phyloP scores from a whole-genome alignment of 2,888 invertebrate genomes.

The Pachliopta kotzebuea region DNA sequence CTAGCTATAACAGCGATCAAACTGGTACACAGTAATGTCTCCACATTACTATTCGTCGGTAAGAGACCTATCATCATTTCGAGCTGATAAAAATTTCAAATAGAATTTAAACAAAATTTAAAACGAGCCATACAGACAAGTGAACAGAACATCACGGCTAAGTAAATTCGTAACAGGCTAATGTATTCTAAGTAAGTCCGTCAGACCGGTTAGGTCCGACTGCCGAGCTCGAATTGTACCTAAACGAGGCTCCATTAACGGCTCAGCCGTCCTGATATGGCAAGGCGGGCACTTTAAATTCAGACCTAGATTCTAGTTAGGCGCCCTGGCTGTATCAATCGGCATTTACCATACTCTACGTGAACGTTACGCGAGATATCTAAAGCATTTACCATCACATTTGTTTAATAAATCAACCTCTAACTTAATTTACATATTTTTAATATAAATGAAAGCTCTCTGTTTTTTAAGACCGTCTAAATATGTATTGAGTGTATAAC shows the following conservation, averaged over 20 bases:
- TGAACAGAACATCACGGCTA: neutral
- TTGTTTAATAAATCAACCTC: too few relatives aligned
- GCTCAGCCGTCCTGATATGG: conserved; percentile 23
- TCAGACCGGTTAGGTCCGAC: conserved; percentile 16
- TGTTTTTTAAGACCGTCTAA: too few relatives aligned
- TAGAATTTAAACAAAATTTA: too few relatives aligned
- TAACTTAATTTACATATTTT: too few relatives aligned
- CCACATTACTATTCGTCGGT: too few relatives aligned
- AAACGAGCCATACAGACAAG: too few relatives aligned
- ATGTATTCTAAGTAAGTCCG: conserved; percentile 19
- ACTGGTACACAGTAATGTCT: too few relatives aligned
- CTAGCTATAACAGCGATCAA: too few relatives aligned
- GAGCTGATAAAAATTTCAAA: too few relatives aligned
- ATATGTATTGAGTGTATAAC: too few relatives aligned
- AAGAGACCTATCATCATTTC: too few relatives aligned
- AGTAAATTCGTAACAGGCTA: conserved; percentile 3
- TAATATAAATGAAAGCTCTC: too few relatives aligned
- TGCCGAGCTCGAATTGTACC: conserved; percentile 16
- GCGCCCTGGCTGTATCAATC: conserved; percentile 20
- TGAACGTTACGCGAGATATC: conserved; percentile 8
- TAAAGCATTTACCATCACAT: neutral
- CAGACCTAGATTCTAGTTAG: conserved; percentile 25
- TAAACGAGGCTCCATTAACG: conserved; percentile 27
- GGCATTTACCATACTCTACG: conserved; percentile 2
- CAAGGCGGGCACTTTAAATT: conserved; percentile 21